Conservation (phyloP, 2,888 invertebrate species). For the Eristalinus aeneus region DNA sequence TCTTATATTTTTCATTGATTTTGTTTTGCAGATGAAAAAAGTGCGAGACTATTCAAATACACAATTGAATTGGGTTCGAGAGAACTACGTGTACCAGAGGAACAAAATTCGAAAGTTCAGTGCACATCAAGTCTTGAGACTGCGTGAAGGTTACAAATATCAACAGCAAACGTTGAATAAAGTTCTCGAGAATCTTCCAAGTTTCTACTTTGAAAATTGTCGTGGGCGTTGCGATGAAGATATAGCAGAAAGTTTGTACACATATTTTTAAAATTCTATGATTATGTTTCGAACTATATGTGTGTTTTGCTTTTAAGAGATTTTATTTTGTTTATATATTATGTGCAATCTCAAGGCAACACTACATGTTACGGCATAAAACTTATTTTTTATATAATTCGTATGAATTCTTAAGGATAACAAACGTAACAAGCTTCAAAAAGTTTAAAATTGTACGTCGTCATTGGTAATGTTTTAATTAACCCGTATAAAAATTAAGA, state of each 20-base stretch:
- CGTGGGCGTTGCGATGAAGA: slow-evolving; percentile 87
- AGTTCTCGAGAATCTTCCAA: slow-evolving; percentile 94
- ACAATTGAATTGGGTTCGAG: slow-evolving; percentile 95
- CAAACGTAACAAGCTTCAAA: too few species aligned
- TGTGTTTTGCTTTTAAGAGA: too few species aligned
- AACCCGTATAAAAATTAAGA: too few species aligned
- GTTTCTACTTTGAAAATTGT: slow-evolving; percentile 95
- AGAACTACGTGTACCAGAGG: slow-evolving; percentile 97
- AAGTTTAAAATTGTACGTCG: too few species aligned
- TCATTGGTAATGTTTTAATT: too few species aligned
- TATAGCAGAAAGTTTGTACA: slow-evolving; percentile 78
- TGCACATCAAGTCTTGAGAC: slow-evolving; percentile 92
- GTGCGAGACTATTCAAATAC: slow-evolving; percentile 95
- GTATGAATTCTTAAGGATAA: too few species aligned
- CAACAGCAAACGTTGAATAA: slow-evolving; percentile 97
- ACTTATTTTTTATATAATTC: too few species aligned
- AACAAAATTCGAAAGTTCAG: slow-evolving; percentile 97
- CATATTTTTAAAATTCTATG: too few species aligned
- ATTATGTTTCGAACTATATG: too few species aligned
- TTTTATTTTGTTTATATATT: slow-evolving; percentile 16
- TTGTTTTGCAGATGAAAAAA: slow-evolving; percentile 88
- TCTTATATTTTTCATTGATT: not conserved
- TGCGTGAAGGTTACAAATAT: slow-evolving; percentile 96
- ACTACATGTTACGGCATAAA: too few species aligned
- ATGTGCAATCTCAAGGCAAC: too few species aligned